phyloP scores from a whole-genome alignment of 2,797 vertebrate species.

The Stomatorhinus walkeri region DNA sequence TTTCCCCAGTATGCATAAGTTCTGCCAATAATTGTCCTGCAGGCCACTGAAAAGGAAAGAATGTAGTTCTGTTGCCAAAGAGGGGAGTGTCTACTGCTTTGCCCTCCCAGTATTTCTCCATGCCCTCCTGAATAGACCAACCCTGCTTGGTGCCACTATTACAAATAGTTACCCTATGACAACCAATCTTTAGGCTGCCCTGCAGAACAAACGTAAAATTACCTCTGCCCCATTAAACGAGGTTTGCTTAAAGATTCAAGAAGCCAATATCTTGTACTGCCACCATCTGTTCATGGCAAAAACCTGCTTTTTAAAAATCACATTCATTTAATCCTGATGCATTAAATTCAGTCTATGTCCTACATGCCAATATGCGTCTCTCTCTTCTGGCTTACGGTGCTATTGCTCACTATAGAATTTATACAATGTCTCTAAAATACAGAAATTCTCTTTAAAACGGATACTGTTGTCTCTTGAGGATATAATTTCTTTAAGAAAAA shows the following conservation, averaged over 20 bases:
- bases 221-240: neutral
- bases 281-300: neutral
- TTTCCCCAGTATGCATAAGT: slow-evolving; percentile 13
- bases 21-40: neutral
- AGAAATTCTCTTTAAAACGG: neutral
- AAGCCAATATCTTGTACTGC: neutral
- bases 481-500: neutral
- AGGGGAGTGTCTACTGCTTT: neutral
- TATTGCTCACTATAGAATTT: neutral
- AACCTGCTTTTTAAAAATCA: neutral
- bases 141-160: neutral
- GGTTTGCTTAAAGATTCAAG: neutral
- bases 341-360: neutral
- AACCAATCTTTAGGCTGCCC: neutral
- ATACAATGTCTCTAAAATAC: neutral
- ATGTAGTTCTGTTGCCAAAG: neutral
- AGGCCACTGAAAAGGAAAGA: neutral
- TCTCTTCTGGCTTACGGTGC: neutral
- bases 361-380: neutral
- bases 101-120: neutral
- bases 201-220: neutral
- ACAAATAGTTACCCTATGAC: neutral
- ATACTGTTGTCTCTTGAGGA: neutral
- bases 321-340: neutral
- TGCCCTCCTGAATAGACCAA: neutral